Conservation (phyloP, 1,140 invertebrate species). For the Solenopsis fugax region DNA sequence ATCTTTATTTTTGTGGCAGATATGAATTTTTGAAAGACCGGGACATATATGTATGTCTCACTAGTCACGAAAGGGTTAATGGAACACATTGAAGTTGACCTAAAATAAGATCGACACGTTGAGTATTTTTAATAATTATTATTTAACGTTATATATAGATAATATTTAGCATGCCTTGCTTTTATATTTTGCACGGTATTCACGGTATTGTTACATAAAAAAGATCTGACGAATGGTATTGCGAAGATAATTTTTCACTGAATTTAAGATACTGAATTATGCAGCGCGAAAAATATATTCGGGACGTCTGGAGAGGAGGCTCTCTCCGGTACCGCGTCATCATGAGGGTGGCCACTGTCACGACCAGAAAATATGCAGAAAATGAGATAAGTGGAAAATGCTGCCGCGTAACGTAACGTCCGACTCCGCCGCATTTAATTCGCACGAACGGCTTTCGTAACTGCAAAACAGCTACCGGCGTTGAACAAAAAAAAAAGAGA, state of each 20-base stretch:
- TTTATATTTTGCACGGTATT: too few species aligned
- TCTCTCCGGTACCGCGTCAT: conserved; percentile 12
- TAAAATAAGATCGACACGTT: too few species aligned
- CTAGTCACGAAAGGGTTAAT: too few species aligned
- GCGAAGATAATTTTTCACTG: conserved; percentile 1
- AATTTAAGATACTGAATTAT: conserved; percentile 32
- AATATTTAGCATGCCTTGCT: too few species aligned
- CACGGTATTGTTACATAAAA: neutral
- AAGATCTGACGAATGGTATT: neutral
- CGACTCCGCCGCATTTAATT: conserved; percentile 37
- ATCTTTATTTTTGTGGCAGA: too few species aligned
- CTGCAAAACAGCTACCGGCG: conserved; percentile 11
- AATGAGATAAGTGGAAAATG: conserved; percentile 59
- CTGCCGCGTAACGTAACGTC: conserved; percentile 22
- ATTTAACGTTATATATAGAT: too few species aligned
- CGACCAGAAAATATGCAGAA: conserved; percentile 41
- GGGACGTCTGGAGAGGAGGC: conserved; percentile 26
- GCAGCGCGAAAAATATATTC: conserved; percentile 28
- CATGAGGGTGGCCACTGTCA: conserved; percentile 47
- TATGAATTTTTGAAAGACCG: too few species aligned
- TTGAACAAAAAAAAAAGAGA: neutral
- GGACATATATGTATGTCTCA: too few species aligned
- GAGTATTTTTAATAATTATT: too few species aligned
- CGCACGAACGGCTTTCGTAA: conserved; percentile 27
- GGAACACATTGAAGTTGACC: too few species aligned